These are phyloP conservation scores for Coelopa frigida DNA, from an alignment of 1,140 invertebrate genomes.

Conservation along the genomic window DNA sequence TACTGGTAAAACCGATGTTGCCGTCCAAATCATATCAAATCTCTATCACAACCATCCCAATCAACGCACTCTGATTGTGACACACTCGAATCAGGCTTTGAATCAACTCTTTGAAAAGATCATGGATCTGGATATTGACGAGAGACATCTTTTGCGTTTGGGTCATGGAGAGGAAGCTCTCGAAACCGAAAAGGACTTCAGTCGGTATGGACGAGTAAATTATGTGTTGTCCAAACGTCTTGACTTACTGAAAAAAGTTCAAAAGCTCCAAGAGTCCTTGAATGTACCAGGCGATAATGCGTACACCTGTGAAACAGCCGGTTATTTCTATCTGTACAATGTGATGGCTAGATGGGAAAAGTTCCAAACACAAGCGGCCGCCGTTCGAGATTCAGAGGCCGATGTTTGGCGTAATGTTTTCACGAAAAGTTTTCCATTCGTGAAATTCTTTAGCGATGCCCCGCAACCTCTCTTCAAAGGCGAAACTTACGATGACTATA, in stretches of 20 bases:
- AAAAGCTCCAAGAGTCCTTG: conserved; percentile 77
- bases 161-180: conserved; percentile 98
- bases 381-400: conserved; percentile 9
- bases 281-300: conserved; percentile 78
- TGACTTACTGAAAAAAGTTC: conserved; percentile 85
- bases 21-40: conserved; percentile 99
- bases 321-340: conserved; percentile 82
- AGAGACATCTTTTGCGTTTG: conserved; percentile 95
- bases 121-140: conserved; percentile 95
- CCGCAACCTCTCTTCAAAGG: conserved; percentile 88
- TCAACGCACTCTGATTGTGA: conserved; percentile 96
- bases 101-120: conserved; percentile 99
- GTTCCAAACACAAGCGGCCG: conserved; percentile 52
- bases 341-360: conserved; percentile 77
- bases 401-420: conserved; percentile 38
- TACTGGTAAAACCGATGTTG: conserved; percentile 99
- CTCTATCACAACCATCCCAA: conserved; percentile 99
- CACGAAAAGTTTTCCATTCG: conserved; percentile 83
- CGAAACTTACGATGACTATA: conserved; percentile 72
- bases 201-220: conserved; percentile 96
- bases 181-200: conserved; percentile 99
- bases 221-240: conserved; percentile 92
- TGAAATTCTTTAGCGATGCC: conserved; percentile 84
- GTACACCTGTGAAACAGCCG: conserved; percentile 98
- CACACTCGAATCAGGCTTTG: conserved; percentile 98